These are phyloP conservation scores for Tenrec ecaudatus DNA, from an alignment of 2,113 vertebrate genomes.

Conservation along the genomic window DNA sequence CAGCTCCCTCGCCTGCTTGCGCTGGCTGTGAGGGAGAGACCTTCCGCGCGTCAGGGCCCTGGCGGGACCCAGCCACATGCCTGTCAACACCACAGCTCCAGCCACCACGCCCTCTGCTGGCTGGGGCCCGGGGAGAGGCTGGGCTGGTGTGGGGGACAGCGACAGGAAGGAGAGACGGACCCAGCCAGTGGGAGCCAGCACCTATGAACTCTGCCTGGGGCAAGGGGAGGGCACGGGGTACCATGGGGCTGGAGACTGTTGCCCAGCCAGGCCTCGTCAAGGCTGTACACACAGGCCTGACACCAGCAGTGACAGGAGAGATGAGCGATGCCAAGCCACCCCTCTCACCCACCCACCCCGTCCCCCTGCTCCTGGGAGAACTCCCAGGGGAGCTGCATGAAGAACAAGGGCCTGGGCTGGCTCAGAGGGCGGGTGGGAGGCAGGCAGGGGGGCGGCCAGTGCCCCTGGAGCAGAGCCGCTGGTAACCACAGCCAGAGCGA, in stretches of 20 bases:
- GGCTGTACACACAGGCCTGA: neutral
- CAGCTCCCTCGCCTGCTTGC: constrained; percentile 97
- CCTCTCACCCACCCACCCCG: too few relatives aligned
- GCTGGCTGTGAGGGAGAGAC: constrained; percentile 89
- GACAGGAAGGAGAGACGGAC: neutral
- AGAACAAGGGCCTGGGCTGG: too few relatives aligned
- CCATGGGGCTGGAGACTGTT: neutral
- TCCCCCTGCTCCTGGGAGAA: too few relatives aligned
- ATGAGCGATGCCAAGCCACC: neutral
- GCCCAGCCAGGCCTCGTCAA: neutral
- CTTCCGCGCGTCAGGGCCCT: constrained; percentile 80
- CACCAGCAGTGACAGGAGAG: neutral
- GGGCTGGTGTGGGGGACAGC: neutral
- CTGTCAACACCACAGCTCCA: constrained; percentile 75
- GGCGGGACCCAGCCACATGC: constrained; percentile 78
- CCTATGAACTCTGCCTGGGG: neutral
- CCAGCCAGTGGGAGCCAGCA: neutral
- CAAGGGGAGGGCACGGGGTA: neutral
- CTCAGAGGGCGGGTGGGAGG: too few relatives aligned
- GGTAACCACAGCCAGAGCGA: neutral
- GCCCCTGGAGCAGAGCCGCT: neutral
- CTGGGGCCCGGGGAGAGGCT: neutral
- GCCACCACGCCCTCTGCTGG: constrained; percentile 75
- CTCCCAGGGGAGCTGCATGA: too few relatives aligned
- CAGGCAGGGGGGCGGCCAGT: too few relatives aligned